Evolutionary conservation across 2,888 invertebrate genomes (phyloP).

Genomic region (Oxyteleia sp.): DNA sequence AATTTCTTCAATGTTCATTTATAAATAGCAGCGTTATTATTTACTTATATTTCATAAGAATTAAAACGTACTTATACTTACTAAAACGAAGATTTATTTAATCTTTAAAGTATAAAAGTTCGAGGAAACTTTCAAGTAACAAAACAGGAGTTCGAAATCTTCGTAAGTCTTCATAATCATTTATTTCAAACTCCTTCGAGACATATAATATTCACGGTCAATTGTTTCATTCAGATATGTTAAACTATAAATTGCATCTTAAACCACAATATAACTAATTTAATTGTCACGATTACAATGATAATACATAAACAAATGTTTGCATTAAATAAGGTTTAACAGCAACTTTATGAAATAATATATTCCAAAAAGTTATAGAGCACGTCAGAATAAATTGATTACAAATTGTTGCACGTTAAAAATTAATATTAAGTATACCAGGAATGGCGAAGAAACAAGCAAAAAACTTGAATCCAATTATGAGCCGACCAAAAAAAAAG

Average conservation of each 20-base stretch:
- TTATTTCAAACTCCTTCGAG: conserved; percentile 18
- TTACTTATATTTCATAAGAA: conserved; percentile 3
- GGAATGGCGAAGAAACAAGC: conserved; percentile 83
- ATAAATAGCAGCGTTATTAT: no score
- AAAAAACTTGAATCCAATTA: conserved; percentile 87
- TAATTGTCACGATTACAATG: no score
- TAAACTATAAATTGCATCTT: no score
- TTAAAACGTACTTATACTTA: conserved; percentile 5
- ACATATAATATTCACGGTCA: neutral
- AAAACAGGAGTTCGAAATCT: conserved; percentile 16
- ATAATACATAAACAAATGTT: no score
- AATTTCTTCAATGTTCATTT: no score
- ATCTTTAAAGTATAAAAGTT: conserved; percentile 21
- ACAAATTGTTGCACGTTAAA: conserved; percentile 30
- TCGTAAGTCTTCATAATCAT: conserved; percentile 29
- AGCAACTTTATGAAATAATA: conserved; percentile 8
- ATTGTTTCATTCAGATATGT: neutral
- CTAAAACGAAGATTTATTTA: conserved; percentile 30
- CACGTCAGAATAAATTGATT: conserved; percentile 20
- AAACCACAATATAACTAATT: no score
- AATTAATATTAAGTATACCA: conserved; percentile 66
- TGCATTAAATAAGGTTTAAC: neutral
- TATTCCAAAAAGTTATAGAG: conserved; percentile 5
- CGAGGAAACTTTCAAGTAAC: conserved; percentile 18
- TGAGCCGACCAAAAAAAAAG: conserved; percentile 81